Conservation (phyloP, 2,113 vertebrate genomes). For the Sprattus sprattus region DNA sequence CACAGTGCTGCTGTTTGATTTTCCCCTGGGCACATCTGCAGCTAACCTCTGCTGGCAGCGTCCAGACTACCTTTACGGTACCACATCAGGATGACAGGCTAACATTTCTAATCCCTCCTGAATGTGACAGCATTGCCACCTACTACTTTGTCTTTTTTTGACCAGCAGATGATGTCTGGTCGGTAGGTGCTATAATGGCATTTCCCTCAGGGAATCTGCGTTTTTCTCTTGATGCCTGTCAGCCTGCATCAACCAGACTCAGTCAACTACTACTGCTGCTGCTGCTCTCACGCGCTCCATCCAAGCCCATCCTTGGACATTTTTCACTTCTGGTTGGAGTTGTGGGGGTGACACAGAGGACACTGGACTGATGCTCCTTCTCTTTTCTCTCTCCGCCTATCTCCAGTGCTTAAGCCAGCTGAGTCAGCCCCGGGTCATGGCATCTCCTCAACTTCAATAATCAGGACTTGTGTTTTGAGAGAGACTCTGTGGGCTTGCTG, state of each 20-base stretch:
- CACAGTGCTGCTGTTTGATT: not conserved
- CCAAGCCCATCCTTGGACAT: not conserved
- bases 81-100: not conserved
- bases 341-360: not conserved
- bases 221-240: not conserved
- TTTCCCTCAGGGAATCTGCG: not conserved
- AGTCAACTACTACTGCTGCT: not conserved
- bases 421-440: not conserved
- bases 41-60: no score
- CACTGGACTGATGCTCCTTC: not conserved
- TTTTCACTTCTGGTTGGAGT: not conserved
- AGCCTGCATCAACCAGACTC: not conserved
- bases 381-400: no score
- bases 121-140: not conserved
- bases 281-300: no score
- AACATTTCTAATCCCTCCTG: not conserved
- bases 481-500: not conserved
- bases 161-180: not conserved
- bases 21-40: no score
- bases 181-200: not conserved
- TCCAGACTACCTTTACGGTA: no score
- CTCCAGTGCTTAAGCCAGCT: not conserved
- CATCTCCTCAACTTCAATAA: not conserved
- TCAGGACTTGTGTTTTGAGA: not conserved
- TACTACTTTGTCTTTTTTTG: not conserved